Conservation (phyloP, 2,888 invertebrate genomes). For the Napeogenes inachia region DNA sequence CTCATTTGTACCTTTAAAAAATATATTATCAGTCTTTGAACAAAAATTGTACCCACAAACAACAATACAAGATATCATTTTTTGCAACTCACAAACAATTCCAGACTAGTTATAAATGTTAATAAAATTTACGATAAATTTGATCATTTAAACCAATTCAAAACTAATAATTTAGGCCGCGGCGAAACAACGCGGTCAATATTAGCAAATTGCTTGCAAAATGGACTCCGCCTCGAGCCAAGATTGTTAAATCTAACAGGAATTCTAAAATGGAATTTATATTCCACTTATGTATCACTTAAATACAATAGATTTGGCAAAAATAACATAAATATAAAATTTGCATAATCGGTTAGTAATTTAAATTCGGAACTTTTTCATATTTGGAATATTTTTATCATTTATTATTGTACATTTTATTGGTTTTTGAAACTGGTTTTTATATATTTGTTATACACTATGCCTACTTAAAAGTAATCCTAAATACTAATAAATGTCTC, state of each 20-base stretch:
- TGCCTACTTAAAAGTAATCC: too few species aligned
- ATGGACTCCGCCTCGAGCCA: constrained; percentile 48
- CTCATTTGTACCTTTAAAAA: too few species aligned
- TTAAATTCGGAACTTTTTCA: background rate
- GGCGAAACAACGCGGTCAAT: constrained; percentile 31
- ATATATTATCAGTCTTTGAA: constrained; percentile 4
- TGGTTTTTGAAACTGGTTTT: too few species aligned
- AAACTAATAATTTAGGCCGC: too few species aligned
- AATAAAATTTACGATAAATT: too few species aligned
- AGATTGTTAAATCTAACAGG: constrained; percentile 37
- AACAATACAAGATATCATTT: background rate
- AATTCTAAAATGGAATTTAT: constrained; percentile 34
- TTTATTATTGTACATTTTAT: too few species aligned
- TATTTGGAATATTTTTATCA: background rate
- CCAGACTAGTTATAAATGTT: too few species aligned
- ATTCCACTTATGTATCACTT: constrained; percentile 18
- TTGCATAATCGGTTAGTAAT: background rate
- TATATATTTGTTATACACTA: too few species aligned
- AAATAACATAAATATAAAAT: background rate
- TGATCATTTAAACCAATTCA: too few species aligned
- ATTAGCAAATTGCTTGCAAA: constrained; percentile 48
- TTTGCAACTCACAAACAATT: background rate
- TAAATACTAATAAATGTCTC: too few species aligned
- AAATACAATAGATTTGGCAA: background rate
- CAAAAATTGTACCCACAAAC: background rate